Evolutionary conservation across 2,888 invertebrate genomes (phyloP).

Genomic region (Chouioia cunea): DNA sequence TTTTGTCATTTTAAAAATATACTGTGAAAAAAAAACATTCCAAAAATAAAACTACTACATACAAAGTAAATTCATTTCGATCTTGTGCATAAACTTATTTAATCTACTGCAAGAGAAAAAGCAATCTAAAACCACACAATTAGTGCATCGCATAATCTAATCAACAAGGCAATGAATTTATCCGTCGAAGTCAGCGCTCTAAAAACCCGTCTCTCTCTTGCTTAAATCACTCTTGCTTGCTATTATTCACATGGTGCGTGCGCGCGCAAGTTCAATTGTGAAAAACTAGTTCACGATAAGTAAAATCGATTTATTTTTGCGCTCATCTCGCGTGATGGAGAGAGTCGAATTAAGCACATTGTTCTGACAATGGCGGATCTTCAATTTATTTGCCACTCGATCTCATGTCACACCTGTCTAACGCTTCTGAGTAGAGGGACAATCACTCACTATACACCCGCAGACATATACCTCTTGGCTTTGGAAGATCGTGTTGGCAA

Average conservation of each 20-base stretch:
- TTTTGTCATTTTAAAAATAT: no score
- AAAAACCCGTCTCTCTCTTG: no score
- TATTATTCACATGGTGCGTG: background rate
- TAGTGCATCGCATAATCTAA: conserved; percentile 5
- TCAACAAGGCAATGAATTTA: conserved; percentile 1
- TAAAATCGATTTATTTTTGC: conserved; percentile 30
- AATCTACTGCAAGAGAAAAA: background rate
- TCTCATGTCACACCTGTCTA: conserved; percentile 9
- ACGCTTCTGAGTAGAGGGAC: conserved; percentile 7
- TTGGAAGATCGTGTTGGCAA: no score
- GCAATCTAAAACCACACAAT: background rate
- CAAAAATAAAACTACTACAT: no score
- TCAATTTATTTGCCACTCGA: conserved; percentile 32
- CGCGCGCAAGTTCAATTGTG: conserved; percentile 14
- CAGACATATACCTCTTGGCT: conserved; percentile 8
- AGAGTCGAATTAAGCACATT: conserved; percentile 13
- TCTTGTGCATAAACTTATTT: no score
- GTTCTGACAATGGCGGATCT: conserved; percentile 9
- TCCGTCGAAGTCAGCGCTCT: no score
- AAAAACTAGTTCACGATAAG: conserved; percentile 40
- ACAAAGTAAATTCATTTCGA: no score
- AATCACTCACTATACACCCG: conserved; percentile 8
- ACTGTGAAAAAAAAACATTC: no score
- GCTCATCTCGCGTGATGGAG: background rate
- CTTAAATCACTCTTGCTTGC: background rate